phyloP scores from a whole-genome alignment of 2,797 vertebrate genomes.

The Limnodromus scolopaceus region DNA sequence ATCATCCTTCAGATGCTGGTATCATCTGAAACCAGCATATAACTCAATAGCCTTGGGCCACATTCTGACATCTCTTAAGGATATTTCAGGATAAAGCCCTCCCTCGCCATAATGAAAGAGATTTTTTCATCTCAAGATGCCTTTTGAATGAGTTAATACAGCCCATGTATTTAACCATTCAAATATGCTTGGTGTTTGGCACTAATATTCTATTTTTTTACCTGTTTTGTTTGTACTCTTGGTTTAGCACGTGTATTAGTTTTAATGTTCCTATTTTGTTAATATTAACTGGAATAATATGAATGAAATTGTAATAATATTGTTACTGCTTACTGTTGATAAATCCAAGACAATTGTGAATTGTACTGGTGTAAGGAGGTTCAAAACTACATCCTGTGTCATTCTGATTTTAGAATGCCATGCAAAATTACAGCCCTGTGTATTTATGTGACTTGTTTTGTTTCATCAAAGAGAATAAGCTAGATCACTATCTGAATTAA shows the following conservation, averaged over 20 bases:
- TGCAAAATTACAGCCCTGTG: background rate
- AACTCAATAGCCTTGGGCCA: background rate
- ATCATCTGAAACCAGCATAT: background rate
- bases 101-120: background rate
- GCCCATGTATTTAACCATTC: background rate
- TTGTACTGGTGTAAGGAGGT: background rate
- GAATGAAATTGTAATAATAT: background rate
- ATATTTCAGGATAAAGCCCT: background rate
- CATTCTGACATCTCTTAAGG: background rate
- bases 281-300: background rate
- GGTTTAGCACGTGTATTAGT: background rate
- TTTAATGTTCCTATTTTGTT: background rate
- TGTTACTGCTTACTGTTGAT: background rate
- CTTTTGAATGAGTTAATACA: background rate
- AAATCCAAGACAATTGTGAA: background rate
- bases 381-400: background rate
- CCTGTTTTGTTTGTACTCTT: background rate
- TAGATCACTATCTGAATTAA: background rate
- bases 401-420: background rate
- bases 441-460: background rate
- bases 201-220: background rate
- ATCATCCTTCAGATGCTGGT: too few species aligned
- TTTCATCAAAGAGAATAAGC: background rate
- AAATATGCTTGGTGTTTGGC: background rate
- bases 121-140: background rate